phyloP scores from a whole-genome alignment of 2,797 vertebrate species.

The Darevskia mixta region DNA sequence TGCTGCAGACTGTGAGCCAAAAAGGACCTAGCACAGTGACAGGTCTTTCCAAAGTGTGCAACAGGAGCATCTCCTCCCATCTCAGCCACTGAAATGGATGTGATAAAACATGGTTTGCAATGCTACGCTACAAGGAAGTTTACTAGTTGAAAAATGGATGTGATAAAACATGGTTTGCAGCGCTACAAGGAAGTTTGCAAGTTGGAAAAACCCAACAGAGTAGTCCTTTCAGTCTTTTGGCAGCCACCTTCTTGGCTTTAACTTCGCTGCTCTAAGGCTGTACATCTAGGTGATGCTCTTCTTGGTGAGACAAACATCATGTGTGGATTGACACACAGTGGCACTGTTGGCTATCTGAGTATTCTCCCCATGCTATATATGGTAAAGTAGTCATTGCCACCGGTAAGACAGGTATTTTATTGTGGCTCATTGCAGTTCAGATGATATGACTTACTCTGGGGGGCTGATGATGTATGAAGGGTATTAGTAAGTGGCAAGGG shows the following conservation, averaged over 20 bases:
- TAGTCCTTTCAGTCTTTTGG: neutral
- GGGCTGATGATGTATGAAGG: neutral
- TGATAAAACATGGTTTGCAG: too few species aligned
- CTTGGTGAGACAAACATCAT: neutral
- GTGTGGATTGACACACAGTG: neutral
- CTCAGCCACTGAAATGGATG: neutral
- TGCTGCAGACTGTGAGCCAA: neutral
- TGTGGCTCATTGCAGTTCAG: neutral
- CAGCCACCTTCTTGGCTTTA: neutral
- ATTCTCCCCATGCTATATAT: neutral
- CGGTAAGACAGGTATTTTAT: too few species aligned
- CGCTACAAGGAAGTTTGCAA: neutral
- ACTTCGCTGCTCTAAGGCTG: neutral
- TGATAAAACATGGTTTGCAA: neutral
- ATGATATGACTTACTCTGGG: neutral
- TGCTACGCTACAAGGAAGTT: neutral
- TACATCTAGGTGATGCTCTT: neutral
- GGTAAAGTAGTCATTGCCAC: neutral
- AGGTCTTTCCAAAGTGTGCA: neutral
- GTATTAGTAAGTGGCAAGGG: neutral
- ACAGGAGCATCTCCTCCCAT: neutral
- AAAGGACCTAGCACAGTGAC: neutral
- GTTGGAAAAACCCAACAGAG: neutral
- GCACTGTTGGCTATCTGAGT: neutral
- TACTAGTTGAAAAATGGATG: neutral